Base-by-base conservation (phyloP, 2,797 vertebrate species). In the Mus spretus region DNA sequence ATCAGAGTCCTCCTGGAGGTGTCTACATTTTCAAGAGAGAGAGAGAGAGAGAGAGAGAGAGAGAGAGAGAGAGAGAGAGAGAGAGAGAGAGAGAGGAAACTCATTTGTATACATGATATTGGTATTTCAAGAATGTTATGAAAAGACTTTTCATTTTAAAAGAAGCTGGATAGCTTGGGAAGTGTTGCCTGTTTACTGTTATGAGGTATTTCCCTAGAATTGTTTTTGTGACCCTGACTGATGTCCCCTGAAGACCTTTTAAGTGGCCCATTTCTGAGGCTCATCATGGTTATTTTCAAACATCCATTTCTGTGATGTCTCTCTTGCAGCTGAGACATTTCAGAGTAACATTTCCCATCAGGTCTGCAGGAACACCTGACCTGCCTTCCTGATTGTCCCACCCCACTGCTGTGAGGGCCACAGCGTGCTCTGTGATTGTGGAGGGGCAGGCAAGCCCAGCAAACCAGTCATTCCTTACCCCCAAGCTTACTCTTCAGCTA, bases 341-440 rank as follows among this genome's bases (percentile, higher is more conserved):
- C 93, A 89, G 93, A 96, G 89, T 98, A 96, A 95, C 93, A 92
- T 96, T 97, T 98, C 93, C 93, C 83, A 67, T 92, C 86, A 96
- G 94, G 84, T 92, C 88, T 97, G 53, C 20, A 89, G 85, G 91
- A 77, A 63, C 44, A 37, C 70, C 82, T 55, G 40, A 86, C 91
- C 4, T 4, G 13, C 80, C 70, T 86, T 75, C 53, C 47, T 57
- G 84, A 95, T 92, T 89, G 75, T 53, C 44, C 81, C 24, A 28
- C 44, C 15, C 93, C 63, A 70, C n/a, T n/a, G 61, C 80, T 28
- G 2, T 70, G 22, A 78, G 26, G 89, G 34, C 84, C 77, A 82
- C 22, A 24, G 67, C 28, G 44, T 57, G 4, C 37, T 40, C 72
- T 7, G 59, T 92, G 93, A 85, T 91, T 63, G 3, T 80, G 28